These are phyloP conservation scores for Coendou prehensilis DNA, from an alignment of 2,797 vertebrate genomes.

Conservation along the genomic window DNA sequence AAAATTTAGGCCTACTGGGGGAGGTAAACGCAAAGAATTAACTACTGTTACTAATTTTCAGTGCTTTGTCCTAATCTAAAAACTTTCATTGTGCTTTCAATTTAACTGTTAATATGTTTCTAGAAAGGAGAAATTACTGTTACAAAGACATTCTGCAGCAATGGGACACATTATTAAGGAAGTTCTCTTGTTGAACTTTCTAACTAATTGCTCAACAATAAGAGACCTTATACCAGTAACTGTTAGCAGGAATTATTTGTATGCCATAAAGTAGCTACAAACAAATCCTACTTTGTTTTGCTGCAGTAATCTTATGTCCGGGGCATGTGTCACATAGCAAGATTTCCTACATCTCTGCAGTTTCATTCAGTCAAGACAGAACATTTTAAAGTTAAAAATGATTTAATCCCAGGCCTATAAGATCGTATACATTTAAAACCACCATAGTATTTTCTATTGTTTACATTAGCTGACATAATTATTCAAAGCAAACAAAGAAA, in stretches of 20 bases:
- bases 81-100: constrained; percentile 37
- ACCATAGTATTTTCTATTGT: constrained; percentile 80
- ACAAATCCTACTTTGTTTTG: constrained; percentile 85
- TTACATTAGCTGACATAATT: constrained; percentile 76
- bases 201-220: constrained; percentile 68
- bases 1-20: constrained; percentile 9
- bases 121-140: constrained; percentile 63
- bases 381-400: constrained; percentile 72
- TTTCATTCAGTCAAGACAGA: constrained; percentile 78
- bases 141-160: constrained; percentile 72
- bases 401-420: constrained; percentile 69
- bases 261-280: constrained; percentile 75
- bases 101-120: constrained; percentile 77
- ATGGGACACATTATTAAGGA: constrained; percentile 67
- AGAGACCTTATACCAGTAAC: constrained; percentile 70
- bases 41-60: constrained; percentile 72
- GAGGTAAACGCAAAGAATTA: constrained; percentile 37
- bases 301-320: constrained; percentile 77
- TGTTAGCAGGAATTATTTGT: constrained; percentile 75
- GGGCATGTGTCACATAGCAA: constrained; percentile 70
- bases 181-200: constrained; percentile 63
- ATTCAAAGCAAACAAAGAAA: constrained; percentile 78
- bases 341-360: constrained; percentile 69
- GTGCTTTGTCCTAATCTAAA: constrained; percentile 55
- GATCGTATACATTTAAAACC: constrained; percentile 80